A percentile compares a stretch with the other conserved stretches of the same genome.
These are phyloP conservation scores for Eurytoma adleriae DNA, from an alignment of 2,888 invertebrate species.

Conservation along the genomic window DNA sequence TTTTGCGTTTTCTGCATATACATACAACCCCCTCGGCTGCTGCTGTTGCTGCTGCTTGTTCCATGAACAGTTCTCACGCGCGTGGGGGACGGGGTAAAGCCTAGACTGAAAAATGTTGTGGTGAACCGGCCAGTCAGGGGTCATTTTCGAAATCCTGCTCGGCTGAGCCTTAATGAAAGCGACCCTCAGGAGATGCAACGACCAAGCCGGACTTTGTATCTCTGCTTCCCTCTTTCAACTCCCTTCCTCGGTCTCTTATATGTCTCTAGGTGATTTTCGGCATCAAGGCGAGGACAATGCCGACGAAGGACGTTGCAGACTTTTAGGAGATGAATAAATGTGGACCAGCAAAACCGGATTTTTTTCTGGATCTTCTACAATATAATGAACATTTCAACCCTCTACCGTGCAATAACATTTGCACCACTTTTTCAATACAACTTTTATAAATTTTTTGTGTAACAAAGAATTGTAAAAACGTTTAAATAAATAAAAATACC, in stretches of 20 bases:
- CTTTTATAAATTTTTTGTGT: not conserved
- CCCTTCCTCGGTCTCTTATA: not conserved
- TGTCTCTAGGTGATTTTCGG: conserved; percentile 37
- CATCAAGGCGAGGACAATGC: conserved; percentile 22
- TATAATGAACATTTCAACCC: not conserved
- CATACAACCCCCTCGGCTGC: conserved; percentile 37
- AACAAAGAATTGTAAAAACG: not conserved
- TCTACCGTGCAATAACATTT: not conserved
- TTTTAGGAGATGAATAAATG: not conserved
- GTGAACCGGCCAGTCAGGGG: conserved; percentile 68
- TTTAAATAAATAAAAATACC: conserved; percentile 3
- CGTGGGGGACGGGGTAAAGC: conserved; percentile 65
- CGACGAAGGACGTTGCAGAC: not conserved
- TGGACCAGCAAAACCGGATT: conserved; percentile 39
- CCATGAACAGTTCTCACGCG: conserved; percentile 58
- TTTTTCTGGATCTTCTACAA: not conserved
- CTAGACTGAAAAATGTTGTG: conserved; percentile 73
- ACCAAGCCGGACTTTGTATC: not conserved
- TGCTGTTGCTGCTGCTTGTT: conserved; percentile 59
- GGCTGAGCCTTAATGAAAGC: conserved; percentile 64
- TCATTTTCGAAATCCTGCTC: conserved; percentile 69
- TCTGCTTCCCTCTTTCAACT: not conserved
- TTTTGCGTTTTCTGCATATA: conserved; percentile 40
- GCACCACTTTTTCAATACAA: not conserved
- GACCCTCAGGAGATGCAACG: conserved; percentile 47